Evolutionary conservation across 2,888 invertebrate species (phyloP).

Genomic region (Clunio marinus): DNA sequence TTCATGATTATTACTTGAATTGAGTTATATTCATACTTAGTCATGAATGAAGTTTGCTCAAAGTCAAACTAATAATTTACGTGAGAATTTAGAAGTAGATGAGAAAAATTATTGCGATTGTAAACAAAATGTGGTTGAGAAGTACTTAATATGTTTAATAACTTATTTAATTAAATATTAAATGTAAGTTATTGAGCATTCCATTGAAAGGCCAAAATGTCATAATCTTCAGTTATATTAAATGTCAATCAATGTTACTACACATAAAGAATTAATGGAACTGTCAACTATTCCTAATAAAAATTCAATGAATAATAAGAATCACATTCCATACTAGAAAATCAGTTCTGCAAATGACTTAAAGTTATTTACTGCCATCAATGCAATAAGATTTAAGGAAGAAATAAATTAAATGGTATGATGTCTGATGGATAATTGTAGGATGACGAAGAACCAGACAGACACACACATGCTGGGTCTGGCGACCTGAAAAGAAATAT

Average conservation of each 20-base stretch:
- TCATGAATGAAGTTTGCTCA: no score
- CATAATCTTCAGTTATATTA: constrained; percentile 10
- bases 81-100: no score
- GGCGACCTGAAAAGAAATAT: background rate
- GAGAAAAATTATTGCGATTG: no score
- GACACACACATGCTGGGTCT: background rate
- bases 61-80: no score
- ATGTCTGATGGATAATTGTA: background rate
- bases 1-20: no score
- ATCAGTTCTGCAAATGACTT: background rate
- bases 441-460: constrained; percentile 14
- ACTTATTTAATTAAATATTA: no score
- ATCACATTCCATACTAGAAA: background rate
- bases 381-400: background rate
- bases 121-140: no score
- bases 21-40: no score
- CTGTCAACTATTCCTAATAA: constrained; percentile 11
- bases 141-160: no score
- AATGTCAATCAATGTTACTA: constrained; percentile 29
- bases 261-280: constrained; percentile 29
- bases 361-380: constrained; percentile 30
- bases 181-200: no score
- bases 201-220: background rate
- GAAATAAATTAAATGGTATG: constrained; percentile 14
- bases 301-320: background rate